These are phyloP conservation scores for Arctocebus calabarensis DNA, from an alignment of 2,797 vertebrate species.

Conservation along the genomic window DNA sequence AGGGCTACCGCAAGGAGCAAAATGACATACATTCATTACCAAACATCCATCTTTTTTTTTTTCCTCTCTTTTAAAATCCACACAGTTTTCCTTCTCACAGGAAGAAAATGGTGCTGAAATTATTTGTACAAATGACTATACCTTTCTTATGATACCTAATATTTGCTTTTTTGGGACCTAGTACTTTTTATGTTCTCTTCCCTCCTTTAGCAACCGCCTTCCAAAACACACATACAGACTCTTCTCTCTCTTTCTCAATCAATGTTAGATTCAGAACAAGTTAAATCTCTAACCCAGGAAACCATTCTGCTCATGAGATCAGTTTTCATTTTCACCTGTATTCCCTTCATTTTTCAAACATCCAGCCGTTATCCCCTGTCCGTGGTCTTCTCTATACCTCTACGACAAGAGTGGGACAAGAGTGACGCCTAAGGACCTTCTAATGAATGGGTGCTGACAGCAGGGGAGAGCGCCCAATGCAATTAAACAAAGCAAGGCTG, in stretches of 20 bases:
- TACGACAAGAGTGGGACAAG: background rate
- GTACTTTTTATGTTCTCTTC: background rate
- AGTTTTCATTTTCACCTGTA: background rate
- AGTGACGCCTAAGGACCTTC: background rate
- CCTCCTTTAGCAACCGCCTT: background rate
- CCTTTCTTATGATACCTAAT: background rate
- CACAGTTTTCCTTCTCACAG: background rate
- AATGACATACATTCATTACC: background rate
- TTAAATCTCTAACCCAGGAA: background rate
- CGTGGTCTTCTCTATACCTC: background rate
- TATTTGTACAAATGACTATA: background rate
- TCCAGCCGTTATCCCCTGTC: background rate
- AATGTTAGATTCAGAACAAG: background rate
- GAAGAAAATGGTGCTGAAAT: background rate
- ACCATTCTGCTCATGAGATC: background rate
- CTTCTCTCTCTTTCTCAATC: background rate
- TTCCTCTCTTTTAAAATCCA: background rate
- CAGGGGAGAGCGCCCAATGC: background rate
- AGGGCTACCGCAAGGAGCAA: background rate
- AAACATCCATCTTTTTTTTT: background rate
- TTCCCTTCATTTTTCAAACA: background rate
- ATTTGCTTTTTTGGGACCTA: background rate
- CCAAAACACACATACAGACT: background rate
- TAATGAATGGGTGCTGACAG: background rate
- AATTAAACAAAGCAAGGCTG: slow-evolving; percentile 43